Base-by-base conservation (phyloP, 1,140 invertebrate genomes). In the Zaprionus inermis region DNA sequence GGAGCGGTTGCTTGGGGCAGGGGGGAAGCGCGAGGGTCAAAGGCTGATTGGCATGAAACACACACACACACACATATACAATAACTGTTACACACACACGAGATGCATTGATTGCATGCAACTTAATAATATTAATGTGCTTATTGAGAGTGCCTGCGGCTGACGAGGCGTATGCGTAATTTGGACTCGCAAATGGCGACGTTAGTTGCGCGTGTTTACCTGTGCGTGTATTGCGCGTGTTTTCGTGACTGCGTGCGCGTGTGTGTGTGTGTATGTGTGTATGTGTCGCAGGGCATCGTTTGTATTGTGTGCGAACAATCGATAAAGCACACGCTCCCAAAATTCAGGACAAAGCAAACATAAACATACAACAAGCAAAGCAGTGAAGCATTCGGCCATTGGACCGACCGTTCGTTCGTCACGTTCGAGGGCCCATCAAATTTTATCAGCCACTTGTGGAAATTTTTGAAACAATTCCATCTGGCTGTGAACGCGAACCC, bases 361-460 rank as follows among this genome's bases (percentile, higher is more conserved):
- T 70, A 63, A 60, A 65, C 75, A 67, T 46, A 51, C 58, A 44
- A 61, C 30, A 44, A 3, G n/a, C n/a, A n/a, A 16, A 7, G 38
- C 38, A 7, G 38, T 3, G 14, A 9, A 16, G 38, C n/a, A 41
- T 41, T 41, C 38, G 38, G 46, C 52, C 36, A 18, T 30, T 46
- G 24, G 38, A 54, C 64, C 52, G 46, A 65, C 60, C 65, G 72
- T 75, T 49, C 61, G 66, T 36, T 75, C 67, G 66, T 51, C 76
- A 56, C 56, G 34, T 54, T 61, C 63, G 78, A 81, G 59, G 72
- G 55, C 77, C 77, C 84, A 84, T 89, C 84, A 73, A 84, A 80
- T 90, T 89, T 89, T 81, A 89, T 89, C 84, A 89, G 82, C 71
- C 84, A 89, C 84, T 89, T 89, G 84, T 84, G 84, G 85, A 72